phyloP scores from a whole-genome alignment of 2,797 vertebrate genomes.

The Myotis daubentonii region DNA sequence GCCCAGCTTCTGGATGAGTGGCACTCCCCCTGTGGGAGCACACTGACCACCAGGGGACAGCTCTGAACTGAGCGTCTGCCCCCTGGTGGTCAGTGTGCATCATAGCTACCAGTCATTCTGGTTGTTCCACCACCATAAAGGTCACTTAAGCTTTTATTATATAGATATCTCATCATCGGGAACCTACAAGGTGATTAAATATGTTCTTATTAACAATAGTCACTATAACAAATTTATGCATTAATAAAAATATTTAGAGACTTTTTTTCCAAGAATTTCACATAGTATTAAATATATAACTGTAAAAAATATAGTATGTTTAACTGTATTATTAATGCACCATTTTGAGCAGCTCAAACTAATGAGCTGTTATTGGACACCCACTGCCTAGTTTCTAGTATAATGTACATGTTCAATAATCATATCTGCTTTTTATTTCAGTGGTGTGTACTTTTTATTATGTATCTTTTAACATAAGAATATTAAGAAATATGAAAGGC shows the following conservation, averaged over 20 bases:
- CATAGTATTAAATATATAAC: not conserved
- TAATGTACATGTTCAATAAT: not conserved
- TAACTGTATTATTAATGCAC: not conserved
- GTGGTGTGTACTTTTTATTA: constrained; percentile 1
- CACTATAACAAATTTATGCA: not conserved
- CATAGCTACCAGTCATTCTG: too few species aligned
- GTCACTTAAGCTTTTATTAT: too few species aligned
- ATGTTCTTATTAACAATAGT: constrained; percentile 13
- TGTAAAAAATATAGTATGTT: not conserved
- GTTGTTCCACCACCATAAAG: too few species aligned
- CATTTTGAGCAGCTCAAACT: not conserved
- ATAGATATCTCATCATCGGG: not conserved
- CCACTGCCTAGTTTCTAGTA: not conserved
- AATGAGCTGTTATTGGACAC: not conserved
- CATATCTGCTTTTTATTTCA: not conserved
- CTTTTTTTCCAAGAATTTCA: not conserved
- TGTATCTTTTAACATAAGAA: not conserved
- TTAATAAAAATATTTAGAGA: not conserved
- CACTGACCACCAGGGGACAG: too few species aligned
- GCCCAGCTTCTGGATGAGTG: too few species aligned
- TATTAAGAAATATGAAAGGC: not conserved
- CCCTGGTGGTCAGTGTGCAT: too few species aligned
- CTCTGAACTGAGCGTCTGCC: too few species aligned
- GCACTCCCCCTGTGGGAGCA: too few species aligned
- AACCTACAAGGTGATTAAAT: not conserved